Evolutionary conservation across 2,888 invertebrate species (phyloP).

Genomic region (Scrobipalpa costella): DNA sequence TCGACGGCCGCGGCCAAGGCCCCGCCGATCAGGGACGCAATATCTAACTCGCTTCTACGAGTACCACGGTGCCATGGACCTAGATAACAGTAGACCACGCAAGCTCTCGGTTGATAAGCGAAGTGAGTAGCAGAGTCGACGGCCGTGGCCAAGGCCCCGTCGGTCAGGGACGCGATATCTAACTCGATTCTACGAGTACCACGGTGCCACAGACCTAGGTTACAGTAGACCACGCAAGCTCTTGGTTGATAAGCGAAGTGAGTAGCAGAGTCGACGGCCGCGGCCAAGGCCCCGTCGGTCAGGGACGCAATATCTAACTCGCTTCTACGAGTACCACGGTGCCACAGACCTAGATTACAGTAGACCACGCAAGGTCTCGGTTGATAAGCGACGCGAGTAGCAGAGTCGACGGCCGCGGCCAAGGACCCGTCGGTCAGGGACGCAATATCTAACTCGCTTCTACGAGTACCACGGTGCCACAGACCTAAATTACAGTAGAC

Average conservation of each 20-base stretch:
- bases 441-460: constrained; percentile 65
- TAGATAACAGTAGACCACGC: no score
- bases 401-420: constrained; percentile 69
- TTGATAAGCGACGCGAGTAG: constrained; percentile 34
- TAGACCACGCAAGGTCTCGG: neutral
- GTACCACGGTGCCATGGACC: no score
- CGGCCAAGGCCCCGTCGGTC: constrained; percentile 72
- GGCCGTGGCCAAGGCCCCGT: constrained; percentile 70
- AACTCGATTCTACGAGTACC: constrained; percentile 47
- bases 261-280: constrained; percentile 65
- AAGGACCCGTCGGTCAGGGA: constrained; percentile 76
- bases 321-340: constrained; percentile 34
- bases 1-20: no score
- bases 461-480: constrained; percentile 27
- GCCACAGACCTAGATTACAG: constrained; percentile 31
- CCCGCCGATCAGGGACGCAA: no score
- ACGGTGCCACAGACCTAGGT: constrained; percentile 32
- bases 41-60: no score
- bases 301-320: constrained; percentile 72
- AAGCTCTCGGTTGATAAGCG: constrained; percentile 24
- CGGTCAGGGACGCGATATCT: constrained; percentile 75
- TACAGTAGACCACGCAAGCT: neutral
- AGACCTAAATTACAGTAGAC: constrained; percentile 26
- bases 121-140: constrained; percentile 56
- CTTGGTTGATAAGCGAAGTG: constrained; percentile 30